Percentiles rank a stretch among this genome's conserved stretches.
phyloP scores from a whole-genome alignment of 1,140 invertebrate species.

The Orchestia grillus region DNA sequence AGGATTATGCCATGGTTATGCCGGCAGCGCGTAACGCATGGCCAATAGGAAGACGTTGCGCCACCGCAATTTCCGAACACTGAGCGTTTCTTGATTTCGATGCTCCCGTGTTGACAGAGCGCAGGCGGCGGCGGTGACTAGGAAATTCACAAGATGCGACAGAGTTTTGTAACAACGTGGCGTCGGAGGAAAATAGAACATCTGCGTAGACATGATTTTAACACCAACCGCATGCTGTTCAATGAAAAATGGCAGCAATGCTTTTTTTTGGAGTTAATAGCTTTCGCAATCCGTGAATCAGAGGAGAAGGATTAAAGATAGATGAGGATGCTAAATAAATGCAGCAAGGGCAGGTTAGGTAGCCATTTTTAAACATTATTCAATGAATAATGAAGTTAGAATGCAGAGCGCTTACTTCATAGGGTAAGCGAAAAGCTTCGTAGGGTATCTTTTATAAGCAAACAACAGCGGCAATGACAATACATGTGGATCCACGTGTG shows the following conservation, averaged over 20 bases:
- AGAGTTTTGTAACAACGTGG: not conserved
- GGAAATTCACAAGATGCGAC: not conserved
- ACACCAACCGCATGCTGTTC: not conserved
- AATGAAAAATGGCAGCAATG: not conserved
- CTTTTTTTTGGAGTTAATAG: not conserved
- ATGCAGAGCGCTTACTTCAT: no score
- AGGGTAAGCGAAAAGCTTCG: no score
- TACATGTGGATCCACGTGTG: no score
- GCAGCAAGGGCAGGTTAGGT: no score
- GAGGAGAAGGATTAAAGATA: no score
- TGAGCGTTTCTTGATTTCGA: not conserved
- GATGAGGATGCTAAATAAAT: no score
- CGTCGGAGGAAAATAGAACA: not conserved
- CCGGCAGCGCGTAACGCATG: not conserved
- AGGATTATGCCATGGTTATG: constrained; percentile 34
- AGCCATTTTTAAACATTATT: no score
- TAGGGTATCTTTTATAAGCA: no score
- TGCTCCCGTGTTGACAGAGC: not conserved
- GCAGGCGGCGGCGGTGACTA: not conserved
- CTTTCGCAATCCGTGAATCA: no score
- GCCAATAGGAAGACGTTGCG: constrained; percentile 24
- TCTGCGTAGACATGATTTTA: not conserved
- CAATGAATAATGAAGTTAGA: no score
- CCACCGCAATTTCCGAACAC: not conserved
- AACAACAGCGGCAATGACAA: no score